phyloP scores from a whole-genome alignment of 1,140 invertebrate genomes.

The Pseudomyrmex flavicornis region DNA sequence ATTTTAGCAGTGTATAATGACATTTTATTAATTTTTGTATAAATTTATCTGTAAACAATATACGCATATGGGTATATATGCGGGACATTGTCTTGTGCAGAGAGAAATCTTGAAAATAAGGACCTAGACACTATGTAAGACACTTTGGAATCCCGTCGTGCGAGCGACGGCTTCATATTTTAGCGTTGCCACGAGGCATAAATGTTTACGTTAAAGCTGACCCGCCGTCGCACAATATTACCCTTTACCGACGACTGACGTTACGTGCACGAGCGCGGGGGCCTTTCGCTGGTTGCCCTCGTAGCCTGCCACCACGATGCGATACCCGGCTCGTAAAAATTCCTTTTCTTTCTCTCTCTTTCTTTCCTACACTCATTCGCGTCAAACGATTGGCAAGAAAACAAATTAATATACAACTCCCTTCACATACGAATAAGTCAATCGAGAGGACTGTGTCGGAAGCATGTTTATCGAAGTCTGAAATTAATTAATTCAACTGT shows the following conservation, averaged over 20 bases:
- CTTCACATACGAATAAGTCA: constrained; percentile 42
- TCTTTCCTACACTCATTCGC: neutral
- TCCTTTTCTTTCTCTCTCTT: too few species aligned
- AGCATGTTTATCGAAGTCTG: constrained; percentile 31
- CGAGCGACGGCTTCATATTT: constrained; percentile 60
- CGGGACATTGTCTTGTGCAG: neutral
- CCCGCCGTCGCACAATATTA: constrained; percentile 62
- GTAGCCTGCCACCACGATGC: neutral
- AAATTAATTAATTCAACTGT: neutral
- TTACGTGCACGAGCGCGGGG: constrained; percentile 24
- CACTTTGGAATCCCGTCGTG: constrained; percentile 7
- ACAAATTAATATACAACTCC: constrained; percentile 39
- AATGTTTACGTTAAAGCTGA: constrained; percentile 65
- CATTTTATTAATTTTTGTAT: too few species aligned
- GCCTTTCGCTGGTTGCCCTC: neutral
- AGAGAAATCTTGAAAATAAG: constrained; percentile 56
- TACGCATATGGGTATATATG: neutral
- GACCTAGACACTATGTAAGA: constrained; percentile 21
- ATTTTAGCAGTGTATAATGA: too few species aligned
- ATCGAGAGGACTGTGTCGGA: constrained; percentile 17
- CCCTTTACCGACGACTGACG: constrained; percentile 44
- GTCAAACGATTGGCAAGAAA: constrained; percentile 38
- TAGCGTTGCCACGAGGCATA: constrained; percentile 58
- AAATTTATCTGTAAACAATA: too few species aligned
- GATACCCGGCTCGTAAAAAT: constrained; percentile 43